Conservation (phyloP, 1,140 invertebrate genomes). For the Araneus ventricosus region DNA sequence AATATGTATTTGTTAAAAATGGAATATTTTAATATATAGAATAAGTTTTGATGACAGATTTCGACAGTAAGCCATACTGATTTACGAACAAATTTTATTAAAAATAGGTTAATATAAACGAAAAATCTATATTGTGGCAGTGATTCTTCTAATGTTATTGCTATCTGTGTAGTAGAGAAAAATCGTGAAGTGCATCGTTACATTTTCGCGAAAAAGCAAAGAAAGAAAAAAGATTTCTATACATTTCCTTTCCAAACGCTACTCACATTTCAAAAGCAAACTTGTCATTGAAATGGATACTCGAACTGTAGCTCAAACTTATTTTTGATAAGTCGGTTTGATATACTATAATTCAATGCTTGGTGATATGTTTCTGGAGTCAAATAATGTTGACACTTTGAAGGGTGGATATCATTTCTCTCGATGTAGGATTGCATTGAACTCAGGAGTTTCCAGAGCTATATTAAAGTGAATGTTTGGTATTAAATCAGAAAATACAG, state of each 20-base stretch:
- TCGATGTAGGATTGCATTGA: background rate
- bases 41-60: no score
- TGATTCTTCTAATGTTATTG: no score
- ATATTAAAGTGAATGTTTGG: background rate
- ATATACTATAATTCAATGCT: slow-evolving; percentile 46
- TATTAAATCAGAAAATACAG: no score
- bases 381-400: slow-evolving; percentile 46
- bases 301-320: slow-evolving; percentile 9
- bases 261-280: slow-evolving; percentile 37
- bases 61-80: no score
- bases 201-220: background rate
- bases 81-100: no score
- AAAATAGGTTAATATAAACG: no score
- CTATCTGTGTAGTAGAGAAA: no score
- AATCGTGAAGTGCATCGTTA: background rate
- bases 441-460: background rate
- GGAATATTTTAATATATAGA: no score
- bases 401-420: slow-evolving; percentile 16
- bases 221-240: background rate
- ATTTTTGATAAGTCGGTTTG: slow-evolving; percentile 44
- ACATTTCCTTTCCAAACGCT: background rate
- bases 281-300: slow-evolving; percentile 24
- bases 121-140: no score
- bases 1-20: no score
- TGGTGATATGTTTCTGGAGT: slow-evolving; percentile 37